Conservation (phyloP, 2,888 invertebrate genomes). For the Ernsta delagoae region DNA sequence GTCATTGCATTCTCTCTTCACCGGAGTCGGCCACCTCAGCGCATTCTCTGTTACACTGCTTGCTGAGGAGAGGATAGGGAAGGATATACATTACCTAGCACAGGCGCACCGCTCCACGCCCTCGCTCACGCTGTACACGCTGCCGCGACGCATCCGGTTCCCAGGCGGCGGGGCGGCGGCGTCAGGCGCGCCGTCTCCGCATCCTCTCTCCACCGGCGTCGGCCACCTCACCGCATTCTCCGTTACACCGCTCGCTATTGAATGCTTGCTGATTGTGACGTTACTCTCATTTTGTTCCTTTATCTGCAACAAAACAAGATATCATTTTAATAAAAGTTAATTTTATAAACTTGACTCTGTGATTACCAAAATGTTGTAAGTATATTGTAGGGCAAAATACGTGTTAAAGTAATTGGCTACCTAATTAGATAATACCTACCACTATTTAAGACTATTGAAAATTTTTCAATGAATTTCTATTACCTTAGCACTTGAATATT, state of each 20-base stretch:
- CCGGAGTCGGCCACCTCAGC: constrained; percentile 37
- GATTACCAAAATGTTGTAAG: too few species aligned
- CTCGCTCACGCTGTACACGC: constrained; percentile 80
- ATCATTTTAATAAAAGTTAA: too few species aligned
- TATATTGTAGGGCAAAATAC: too few species aligned
- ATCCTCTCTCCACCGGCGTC: constrained; percentile 49
- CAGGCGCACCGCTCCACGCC: constrained; percentile 80
- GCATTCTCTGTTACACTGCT: constrained; percentile 36
- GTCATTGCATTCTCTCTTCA: constrained; percentile 50
- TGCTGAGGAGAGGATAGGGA: constrained; percentile 9
- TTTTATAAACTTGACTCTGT: too few species aligned
- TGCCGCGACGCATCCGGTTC: constrained; percentile 77
- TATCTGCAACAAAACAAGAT: constrained; percentile 19
- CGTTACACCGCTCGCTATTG: constrained; percentile 39
- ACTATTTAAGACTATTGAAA: too few species aligned
- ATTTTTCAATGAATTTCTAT: background rate
- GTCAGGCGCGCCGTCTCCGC: constrained; percentile 63
- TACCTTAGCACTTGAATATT: background rate
- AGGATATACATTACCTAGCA: constrained; percentile 60
- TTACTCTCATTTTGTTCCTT: constrained; percentile 39
- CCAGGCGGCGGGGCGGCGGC: constrained; percentile 49
- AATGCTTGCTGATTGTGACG: constrained; percentile 2
- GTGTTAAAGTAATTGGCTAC: too few species aligned
- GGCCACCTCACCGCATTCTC: constrained; percentile 38
- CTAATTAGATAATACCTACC: background rate